Percentiles rank a stretch among this genome's conserved stretches.
These are phyloP conservation scores for Campopleginae sp. DNA, from an alignment of 2,888 invertebrate species.

Conservation along the genomic window DNA sequence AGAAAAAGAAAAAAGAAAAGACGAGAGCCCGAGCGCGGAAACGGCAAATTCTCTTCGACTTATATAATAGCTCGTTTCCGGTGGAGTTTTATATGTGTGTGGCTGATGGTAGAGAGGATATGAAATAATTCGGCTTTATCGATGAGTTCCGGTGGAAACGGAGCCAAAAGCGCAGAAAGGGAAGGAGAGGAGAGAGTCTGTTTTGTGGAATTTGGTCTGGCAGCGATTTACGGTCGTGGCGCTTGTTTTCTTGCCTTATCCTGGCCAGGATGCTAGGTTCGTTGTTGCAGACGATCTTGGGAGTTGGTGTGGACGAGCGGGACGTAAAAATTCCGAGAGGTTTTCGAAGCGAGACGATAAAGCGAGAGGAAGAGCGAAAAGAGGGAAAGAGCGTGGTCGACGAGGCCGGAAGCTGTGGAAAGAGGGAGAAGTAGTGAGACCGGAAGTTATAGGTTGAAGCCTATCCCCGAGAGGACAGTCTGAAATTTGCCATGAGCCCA, in stretches of 20 bases:
- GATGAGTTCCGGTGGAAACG: conserved; percentile 70
- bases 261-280: not conserved
- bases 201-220: conserved; percentile 68
- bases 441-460: conserved; percentile 8
- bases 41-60: conserved; percentile 69
- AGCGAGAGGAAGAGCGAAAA: not conserved
- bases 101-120: conserved; percentile 17
- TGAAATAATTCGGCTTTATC: conserved; percentile 65
- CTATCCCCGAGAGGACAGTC: conserved; percentile 48
- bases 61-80: conserved; percentile 72
- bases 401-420: not conserved
- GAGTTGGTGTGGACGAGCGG: conserved; percentile 66
- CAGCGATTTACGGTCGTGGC: not conserved
- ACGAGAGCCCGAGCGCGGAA: conserved; percentile 49
- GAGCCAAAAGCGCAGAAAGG: conserved; percentile 62
- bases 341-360: conserved; percentile 1
- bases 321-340: conserved; percentile 53
- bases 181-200: conserved; percentile 59
- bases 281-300: conserved; percentile 56
- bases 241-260: not conserved
- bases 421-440: not conserved
- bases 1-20: not conserved
- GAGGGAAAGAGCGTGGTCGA: not conserved
- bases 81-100: conserved; percentile 46
- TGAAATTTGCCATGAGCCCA: conserved; percentile 50